Conservation (phyloP, 2,888 invertebrate species). For the Drosophila nr. perissopoda region DNA sequence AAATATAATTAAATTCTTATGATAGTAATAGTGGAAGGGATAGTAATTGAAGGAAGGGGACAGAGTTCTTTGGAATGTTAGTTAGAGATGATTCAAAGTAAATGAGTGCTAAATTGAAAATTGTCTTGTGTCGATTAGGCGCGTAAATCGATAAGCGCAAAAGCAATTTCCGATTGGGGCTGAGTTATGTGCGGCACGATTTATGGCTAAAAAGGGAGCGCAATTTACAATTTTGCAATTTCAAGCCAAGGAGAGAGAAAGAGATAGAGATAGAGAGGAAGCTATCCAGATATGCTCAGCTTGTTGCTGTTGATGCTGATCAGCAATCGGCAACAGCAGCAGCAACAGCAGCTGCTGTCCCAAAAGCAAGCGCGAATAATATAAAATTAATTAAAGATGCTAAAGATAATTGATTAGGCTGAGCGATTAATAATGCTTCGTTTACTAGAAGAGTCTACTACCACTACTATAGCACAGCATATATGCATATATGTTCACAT, state of each 20-base stretch:
- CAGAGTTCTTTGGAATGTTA: constrained; percentile 10
- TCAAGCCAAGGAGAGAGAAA: constrained; percentile 8
- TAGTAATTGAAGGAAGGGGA: neutral
- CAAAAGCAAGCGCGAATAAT: constrained; percentile 72
- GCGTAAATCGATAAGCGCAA: constrained; percentile 76
- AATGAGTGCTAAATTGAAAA: constrained; percentile 73
- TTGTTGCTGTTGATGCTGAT: constrained; percentile 48
- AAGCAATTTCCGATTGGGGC: constrained; percentile 78
- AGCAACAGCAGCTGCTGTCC: constrained; percentile 54
- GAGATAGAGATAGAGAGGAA: neutral
- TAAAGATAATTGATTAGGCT: constrained; percentile 85
- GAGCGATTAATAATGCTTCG: constrained; percentile 84
- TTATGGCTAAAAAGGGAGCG: constrained; percentile 62
- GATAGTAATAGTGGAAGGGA: neutral
- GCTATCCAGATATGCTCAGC: constrained; percentile 31
- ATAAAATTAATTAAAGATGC: constrained; percentile 85
- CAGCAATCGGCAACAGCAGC: constrained; percentile 44
- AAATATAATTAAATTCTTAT: constrained; percentile 46
- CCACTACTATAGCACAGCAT: neutral
- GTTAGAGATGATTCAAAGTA: constrained; percentile 27
- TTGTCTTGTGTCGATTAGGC: constrained; percentile 71
- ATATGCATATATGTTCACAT: neutral
- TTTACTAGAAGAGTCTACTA: constrained; percentile 38
- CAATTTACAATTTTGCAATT: constrained; percentile 66
- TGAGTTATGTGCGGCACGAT: constrained; percentile 75